phyloP scores from a whole-genome alignment of 2,113 vertebrate species.

The Erythrocercus mccallii region DNA sequence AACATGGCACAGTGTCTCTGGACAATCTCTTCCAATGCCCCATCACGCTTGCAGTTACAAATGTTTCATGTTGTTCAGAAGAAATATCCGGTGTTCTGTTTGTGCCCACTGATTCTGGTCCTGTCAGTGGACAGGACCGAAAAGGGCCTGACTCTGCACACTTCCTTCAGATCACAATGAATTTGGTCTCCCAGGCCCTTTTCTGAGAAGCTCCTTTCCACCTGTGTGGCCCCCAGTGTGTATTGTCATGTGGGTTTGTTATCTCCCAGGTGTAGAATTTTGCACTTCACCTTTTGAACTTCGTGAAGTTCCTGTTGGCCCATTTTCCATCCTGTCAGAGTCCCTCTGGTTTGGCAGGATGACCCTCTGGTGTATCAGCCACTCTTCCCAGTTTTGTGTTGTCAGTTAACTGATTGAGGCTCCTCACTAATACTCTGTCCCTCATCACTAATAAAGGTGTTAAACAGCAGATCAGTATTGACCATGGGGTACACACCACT shows the following conservation, averaged over 20 bases:
- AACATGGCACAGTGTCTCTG: not conserved
- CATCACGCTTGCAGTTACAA: rapidly evolving
- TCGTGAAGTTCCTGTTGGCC: rapidly evolving
- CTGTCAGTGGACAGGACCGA: not conserved
- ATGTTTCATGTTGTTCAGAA: not conserved
- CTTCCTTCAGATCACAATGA: not conserved
- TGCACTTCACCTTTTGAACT: not conserved
- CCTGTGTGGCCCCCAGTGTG: rapidly evolving
- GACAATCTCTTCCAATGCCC: not conserved
- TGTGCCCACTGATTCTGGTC: too few relatives aligned
- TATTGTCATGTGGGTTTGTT: not conserved
- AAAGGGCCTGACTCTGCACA: not conserved
- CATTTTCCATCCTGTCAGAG: not conserved
- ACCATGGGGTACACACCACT: not conserved
- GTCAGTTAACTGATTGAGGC: not conserved
- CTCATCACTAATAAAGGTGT: not conserved
- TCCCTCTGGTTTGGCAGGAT: not conserved
- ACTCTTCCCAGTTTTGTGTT: not conserved
- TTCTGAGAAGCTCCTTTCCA: not conserved
- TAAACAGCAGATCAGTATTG: not conserved
- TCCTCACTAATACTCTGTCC: not conserved
- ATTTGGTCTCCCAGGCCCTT: not conserved
- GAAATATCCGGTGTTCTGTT: not conserved
- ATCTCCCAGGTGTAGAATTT: not conserved
- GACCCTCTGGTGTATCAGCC: not conserved